These are phyloP conservation scores for Galbula dea DNA, from an alignment of 2,113 vertebrate genomes.

Conservation along the genomic window DNA sequence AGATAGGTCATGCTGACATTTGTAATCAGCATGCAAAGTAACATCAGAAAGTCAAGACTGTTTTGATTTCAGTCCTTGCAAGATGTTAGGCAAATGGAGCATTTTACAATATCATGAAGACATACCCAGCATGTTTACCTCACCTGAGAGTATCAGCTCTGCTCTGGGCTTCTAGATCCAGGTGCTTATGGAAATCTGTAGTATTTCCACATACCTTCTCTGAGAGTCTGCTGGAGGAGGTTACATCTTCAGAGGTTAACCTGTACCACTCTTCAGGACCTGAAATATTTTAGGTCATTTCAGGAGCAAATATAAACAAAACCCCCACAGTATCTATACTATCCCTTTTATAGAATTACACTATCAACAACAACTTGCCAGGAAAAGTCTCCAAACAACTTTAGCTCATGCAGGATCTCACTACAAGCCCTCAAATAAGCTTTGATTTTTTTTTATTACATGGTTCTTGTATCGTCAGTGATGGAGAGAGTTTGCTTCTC, in stretches of 20 bases:
- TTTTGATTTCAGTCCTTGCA: background rate
- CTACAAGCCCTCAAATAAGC: background rate
- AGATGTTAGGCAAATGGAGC: background rate
- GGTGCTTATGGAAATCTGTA: background rate
- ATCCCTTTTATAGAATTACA: background rate
- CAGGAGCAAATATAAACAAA: background rate
- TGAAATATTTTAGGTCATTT: constrained; percentile 13
- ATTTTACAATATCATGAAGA: background rate
- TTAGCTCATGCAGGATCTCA: background rate
- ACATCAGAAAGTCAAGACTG: background rate
- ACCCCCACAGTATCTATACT: background rate
- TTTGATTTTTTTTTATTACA: background rate
- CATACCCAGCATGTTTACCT: background rate
- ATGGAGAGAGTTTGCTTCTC: background rate
- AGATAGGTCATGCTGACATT: background rate
- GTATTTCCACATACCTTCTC: background rate
- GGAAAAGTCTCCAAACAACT: background rate
- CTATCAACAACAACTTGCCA: background rate
- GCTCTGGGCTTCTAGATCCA: background rate
- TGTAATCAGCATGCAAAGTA: background rate
- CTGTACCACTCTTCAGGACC: background rate
- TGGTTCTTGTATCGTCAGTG: background rate
- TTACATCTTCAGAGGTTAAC: background rate
- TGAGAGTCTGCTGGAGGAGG: background rate
- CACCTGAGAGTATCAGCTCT: background rate